Evolutionary conservation across 2,888 invertebrate species (phyloP).

Genomic region (Campaea margaritaria): DNA sequence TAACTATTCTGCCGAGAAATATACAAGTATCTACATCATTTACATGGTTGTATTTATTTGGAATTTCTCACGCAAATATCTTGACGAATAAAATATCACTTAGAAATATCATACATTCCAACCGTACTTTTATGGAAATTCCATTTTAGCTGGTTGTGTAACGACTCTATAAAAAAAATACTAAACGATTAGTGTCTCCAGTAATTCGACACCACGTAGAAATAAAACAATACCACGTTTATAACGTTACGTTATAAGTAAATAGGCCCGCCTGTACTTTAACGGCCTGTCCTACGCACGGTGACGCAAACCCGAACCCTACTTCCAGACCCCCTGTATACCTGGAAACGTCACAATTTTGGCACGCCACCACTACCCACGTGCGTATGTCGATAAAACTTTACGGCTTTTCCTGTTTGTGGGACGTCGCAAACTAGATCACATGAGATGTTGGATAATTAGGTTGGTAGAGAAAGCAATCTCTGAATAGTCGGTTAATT

Average conservation of each 20-base stretch:
- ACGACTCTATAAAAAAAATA: constrained; percentile 9
- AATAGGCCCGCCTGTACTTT: constrained; percentile 20
- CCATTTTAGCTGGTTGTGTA: background rate
- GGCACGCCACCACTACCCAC: constrained; percentile 44
- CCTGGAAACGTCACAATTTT: constrained; percentile 49
- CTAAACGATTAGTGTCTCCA: constrained; percentile 2
- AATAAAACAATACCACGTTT: constrained; percentile 19
- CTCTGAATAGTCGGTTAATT: constrained; percentile 36
- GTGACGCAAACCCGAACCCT: constrained; percentile 38
- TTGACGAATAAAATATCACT: too few species aligned
- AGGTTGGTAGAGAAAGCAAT: constrained; percentile 46
- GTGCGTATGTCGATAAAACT: constrained; percentile 58
- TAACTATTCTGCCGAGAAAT: too few species aligned
- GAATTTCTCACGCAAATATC: too few species aligned
- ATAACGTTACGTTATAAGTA: too few species aligned
- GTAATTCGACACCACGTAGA: constrained; percentile 24
- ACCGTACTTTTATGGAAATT: too few species aligned
- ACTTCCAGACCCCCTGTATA: constrained; percentile 25
- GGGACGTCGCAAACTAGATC: constrained; percentile 55
- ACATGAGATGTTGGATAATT: constrained; percentile 39
- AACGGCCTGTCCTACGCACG: constrained; percentile 36
- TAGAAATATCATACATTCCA: background rate
- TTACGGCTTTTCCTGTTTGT: constrained; percentile 68
- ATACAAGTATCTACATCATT: too few species aligned
- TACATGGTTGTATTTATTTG: too few species aligned